These are phyloP conservation scores for Ivindomyrus marchei DNA, from an alignment of 2,113 vertebrate species.

Conservation along the genomic window DNA sequence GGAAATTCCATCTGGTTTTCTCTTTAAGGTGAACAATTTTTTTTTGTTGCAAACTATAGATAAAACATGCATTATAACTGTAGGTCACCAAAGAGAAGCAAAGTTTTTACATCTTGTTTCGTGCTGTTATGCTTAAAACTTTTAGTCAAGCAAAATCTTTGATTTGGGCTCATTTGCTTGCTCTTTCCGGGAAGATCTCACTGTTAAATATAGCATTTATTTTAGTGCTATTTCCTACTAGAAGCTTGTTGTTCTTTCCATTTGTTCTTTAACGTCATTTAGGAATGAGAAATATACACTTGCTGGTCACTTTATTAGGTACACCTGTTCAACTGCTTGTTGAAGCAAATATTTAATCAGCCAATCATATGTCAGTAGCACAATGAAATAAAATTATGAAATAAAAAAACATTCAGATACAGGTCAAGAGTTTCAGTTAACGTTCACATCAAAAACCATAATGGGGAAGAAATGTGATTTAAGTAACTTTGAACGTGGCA, in stretches of 20 bases:
- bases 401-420: background rate
- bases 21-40: background rate
- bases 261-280: background rate
- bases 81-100: background rate
- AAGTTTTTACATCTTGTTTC: background rate
- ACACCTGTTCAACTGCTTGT: background rate
- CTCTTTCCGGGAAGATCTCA: background rate
- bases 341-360: background rate
- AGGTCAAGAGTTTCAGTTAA: background rate
- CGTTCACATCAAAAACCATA: background rate
- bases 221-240: background rate
- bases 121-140: background rate
- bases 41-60: background rate
- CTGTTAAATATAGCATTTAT: background rate
- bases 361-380: background rate
- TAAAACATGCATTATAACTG: background rate
- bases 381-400: background rate
- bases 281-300: background rate
- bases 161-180: background rate
- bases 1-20: constrained; percentile 43
- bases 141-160: background rate
- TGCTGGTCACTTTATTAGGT: background rate
- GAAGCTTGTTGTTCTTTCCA: background rate
- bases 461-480: background rate
- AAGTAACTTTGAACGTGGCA: background rate